Conservation (phyloP, 2,113 vertebrate species). For the Xyliphius kryptos region DNA sequence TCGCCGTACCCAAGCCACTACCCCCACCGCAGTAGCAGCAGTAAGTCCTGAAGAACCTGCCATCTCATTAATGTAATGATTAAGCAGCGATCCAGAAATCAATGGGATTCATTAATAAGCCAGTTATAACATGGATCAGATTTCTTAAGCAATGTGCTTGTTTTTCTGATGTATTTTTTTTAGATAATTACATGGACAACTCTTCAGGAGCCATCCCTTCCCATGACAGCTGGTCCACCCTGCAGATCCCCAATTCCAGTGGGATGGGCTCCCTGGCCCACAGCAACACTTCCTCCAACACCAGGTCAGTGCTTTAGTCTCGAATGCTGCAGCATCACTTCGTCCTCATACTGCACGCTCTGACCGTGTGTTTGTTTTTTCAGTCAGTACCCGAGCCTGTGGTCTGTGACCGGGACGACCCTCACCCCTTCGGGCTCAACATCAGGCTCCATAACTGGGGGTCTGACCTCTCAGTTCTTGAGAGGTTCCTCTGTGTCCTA, state of each 20-base stretch:
- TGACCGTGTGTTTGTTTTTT: slow-evolving; percentile 6
- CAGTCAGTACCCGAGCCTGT: slow-evolving; percentile 72
- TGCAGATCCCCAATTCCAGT: slow-evolving; percentile 67
- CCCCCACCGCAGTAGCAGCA: slow-evolving; percentile 63
- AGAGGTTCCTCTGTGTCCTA: slow-evolving; percentile 64
- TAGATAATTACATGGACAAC: slow-evolving; percentile 72
- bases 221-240: slow-evolving; percentile 70
- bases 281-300: slow-evolving; percentile 65
- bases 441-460: slow-evolving; percentile 59
- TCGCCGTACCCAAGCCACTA: slow-evolving; percentile 70
- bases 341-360: neutral
- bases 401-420: slow-evolving; percentile 67
- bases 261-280: slow-evolving; percentile 66
- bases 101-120: too few relatives aligned
- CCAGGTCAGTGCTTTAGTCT: slow-evolving; percentile 52
- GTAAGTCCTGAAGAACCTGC: slow-evolving; percentile 49
- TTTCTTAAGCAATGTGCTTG: too few relatives aligned
- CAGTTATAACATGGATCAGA: too few relatives aligned
- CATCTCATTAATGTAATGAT: too few relatives aligned
- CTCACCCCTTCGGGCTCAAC: slow-evolving; percentile 62
- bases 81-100: too few relatives aligned
- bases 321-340: neutral
- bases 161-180: neutral
- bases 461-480: slow-evolving; percentile 68
- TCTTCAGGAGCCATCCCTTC: slow-evolving; percentile 53